Conservation (phyloP, 2,113 vertebrate genomes). For the Astur gentilis region DNA sequence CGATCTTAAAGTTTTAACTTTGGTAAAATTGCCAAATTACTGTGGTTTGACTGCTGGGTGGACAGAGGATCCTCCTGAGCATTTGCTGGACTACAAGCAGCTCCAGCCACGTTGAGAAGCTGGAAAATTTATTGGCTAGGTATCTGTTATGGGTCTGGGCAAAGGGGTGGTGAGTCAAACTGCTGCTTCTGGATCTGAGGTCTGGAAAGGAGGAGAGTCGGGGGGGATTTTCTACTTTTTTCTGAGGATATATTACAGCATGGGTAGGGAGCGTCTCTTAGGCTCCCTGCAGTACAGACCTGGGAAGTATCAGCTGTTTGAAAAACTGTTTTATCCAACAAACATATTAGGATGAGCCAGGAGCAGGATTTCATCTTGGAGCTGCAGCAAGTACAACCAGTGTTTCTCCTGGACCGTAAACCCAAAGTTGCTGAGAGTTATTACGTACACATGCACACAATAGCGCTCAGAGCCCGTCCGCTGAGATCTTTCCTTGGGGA, state of each 20-base stretch:
- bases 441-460: neutral
- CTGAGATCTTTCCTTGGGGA: slow-evolving; percentile 45
- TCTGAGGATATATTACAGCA: neutral
- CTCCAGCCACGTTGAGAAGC: neutral
- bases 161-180: neutral
- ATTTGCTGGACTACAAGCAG: neutral
- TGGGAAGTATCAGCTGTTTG: neutral
- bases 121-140: neutral
- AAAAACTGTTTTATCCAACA: neutral
- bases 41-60: neutral
- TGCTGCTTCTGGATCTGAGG: neutral
- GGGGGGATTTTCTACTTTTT: neutral
- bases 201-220: neutral
- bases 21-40: neutral
- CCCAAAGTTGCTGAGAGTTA: neutral
- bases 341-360: neutral
- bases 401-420: neutral
- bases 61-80: neutral
- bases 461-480: neutral
- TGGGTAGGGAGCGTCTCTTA: neutral
- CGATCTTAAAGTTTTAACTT: neutral
- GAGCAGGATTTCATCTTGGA: neutral
- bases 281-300: neutral
- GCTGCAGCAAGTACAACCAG: neutral
- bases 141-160: neutral